phyloP scores from a whole-genome alignment of 2,113 vertebrate species.

The Lepus europaeus region DNA sequence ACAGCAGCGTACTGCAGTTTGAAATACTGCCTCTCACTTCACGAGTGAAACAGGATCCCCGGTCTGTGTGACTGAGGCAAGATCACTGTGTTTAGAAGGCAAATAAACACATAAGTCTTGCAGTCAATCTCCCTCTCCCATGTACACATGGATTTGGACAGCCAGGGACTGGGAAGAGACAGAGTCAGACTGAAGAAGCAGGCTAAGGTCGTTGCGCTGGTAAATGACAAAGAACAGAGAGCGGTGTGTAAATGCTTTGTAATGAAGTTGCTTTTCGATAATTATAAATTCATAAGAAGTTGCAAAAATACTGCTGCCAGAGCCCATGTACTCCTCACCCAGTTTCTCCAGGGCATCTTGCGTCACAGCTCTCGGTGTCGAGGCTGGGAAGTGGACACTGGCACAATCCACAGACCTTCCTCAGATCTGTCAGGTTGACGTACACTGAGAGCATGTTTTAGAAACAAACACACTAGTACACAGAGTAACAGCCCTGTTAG shows the following conservation, averaged over 20 bases:
- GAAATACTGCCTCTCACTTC: conserved; percentile 2
- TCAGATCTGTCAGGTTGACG: background rate
- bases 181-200: background rate
- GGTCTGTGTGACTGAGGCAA: background rate
- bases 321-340: background rate
- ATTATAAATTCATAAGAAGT: conserved; percentile 2
- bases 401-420: background rate
- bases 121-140: rapidly evolving
- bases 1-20: background rate
- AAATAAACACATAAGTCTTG: background rate
- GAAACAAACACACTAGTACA: background rate
- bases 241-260: background rate
- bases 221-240: background rate
- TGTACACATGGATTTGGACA: background rate
- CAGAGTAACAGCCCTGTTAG: background rate
- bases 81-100: conserved; percentile 28
- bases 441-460: background rate
- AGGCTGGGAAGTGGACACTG: background rate
- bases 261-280: background rate
- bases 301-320: background rate
- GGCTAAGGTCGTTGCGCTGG: background rate
- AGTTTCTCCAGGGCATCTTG: background rate
- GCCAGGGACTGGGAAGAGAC: background rate
- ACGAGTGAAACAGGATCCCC: conserved; percentile 16
- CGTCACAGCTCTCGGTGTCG: background rate